Evolutionary conservation across 2,888 invertebrate species (phyloP), one percentile per base, ranked within the genome.

Genomic region (Tipula lateralis): DNA sequence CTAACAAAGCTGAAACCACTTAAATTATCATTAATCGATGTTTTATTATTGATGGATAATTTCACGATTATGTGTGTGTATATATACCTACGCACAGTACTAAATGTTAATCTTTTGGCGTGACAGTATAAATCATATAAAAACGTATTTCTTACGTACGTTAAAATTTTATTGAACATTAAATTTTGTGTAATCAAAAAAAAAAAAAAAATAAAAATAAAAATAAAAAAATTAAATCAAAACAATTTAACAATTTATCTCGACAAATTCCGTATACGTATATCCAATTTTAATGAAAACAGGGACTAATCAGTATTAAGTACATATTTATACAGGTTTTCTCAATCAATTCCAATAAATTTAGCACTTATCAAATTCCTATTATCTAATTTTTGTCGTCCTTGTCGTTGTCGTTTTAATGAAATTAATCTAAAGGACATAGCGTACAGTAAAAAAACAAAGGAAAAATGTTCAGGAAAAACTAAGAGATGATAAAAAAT

Each of bases 301-400:
- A 24, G 66, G 66, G 24, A 24, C 24, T 66, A 66, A 66, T 66
- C 66, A 66, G 66, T 66, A 66, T 66, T 66, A 66, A 66, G 66
- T 66, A 66, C 24, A 66, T 66, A 66, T 66, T 66, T 66, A 66
- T 66, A 24, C 66, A 66, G 66, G 66, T 66, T 66, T 66, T 66
- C 66, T 24, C 24, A 66, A 66, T 66, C 66, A 66, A 66, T 66
- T 66, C 66, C 66, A 66, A 66, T 66, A 66, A 66, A 66, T 66
- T 66, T 66, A 66, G 66, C 66, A 66, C 66, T 66, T 66, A 66
- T 66, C 66, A 66, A 66, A 66, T 66, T 66, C 66, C 24, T 66
- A 24, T 66, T 66, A 66, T 66, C 66, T 66, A 66, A 66, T 66
- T 66, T 66, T 66, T 66, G 66, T 66, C 66, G 66, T 66, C 9